Percentiles rank a stretch among this genome's conserved stretches.
Evolutionary conservation across 1,140 invertebrate genomes (phyloP).

Genomic region (Trichomalopsis sarcophagae): DNA sequence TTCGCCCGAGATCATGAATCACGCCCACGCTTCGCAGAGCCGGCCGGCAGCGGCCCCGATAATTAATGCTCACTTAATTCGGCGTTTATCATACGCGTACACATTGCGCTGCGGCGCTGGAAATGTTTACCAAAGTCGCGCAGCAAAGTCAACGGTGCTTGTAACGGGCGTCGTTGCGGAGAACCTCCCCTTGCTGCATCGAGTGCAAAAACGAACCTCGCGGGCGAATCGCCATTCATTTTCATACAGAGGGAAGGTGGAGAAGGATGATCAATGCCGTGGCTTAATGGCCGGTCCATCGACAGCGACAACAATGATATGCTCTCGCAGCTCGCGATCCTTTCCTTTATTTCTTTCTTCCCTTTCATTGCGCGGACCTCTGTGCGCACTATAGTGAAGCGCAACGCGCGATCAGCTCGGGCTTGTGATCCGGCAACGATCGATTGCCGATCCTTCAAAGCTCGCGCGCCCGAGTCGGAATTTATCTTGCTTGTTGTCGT

Average conservation of each 20-base stretch:
- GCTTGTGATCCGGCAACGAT: conserved; percentile 12
- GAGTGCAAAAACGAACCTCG: conserved; percentile 58
- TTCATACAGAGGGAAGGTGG: conserved; percentile 50
- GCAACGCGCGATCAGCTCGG: not conserved
- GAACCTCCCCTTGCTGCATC: not conserved
- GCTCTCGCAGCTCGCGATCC: conserved; percentile 5
- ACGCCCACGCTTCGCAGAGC: conserved; percentile 69
- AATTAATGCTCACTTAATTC: conserved; percentile 73
- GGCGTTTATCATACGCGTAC: conserved; percentile 65
- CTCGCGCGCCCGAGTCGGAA: not conserved
- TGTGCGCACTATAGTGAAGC: no score
- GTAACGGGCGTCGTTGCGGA: conserved; percentile 53
- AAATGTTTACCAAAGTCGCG: conserved; percentile 66
- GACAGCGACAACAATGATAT: conserved; percentile 37
- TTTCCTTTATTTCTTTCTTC: not conserved
- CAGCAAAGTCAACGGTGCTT: conserved; percentile 49
- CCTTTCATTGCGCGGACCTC: not conserved
- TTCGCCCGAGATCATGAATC: conserved; percentile 66
- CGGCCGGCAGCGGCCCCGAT: conserved; percentile 62
- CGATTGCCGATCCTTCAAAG: conserved; percentile 36
- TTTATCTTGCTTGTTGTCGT: conserved; percentile 39
- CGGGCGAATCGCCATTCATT: conserved; percentile 62
- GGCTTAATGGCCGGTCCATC: conserved; percentile 40
- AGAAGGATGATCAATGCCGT: conserved; percentile 42
- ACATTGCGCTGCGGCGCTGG: conserved; percentile 43